phyloP scores from a whole-genome alignment of 2,113 vertebrate genomes.

The Peucedramus taeniatus region DNA sequence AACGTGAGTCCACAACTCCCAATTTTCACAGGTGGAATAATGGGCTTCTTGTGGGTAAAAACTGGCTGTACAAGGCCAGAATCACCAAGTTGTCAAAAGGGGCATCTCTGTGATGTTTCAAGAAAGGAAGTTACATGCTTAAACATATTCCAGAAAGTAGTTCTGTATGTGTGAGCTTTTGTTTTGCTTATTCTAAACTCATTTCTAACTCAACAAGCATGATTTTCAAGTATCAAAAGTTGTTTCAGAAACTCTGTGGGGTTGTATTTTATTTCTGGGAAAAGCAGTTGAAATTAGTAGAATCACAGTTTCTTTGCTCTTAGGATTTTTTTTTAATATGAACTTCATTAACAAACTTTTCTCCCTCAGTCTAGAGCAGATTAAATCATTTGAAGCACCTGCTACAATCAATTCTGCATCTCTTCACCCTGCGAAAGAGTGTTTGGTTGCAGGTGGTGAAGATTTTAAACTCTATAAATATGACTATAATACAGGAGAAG shows the following conservation, averaged over 20 bases:
- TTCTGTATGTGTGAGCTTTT: neutral
- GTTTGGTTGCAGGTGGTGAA: constrained; percentile 94
- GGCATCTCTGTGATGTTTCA: neutral
- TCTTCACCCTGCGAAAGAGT: constrained; percentile 95
- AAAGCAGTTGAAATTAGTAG: neutral
- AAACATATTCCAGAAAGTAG: neutral
- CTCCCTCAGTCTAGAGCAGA: constrained; percentile 84
- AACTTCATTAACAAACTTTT: neutral
- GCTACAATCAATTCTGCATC: constrained; percentile 96
- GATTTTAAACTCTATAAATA: constrained; percentile 99
- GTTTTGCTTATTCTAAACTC: neutral
- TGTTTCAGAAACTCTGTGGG: neutral
- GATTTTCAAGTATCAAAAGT: neutral
- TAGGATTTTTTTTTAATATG: neutral
- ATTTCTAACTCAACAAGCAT: neutral
- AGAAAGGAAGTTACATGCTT: neutral
- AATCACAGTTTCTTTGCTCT: neutral
- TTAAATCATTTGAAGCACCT: constrained; percentile 93
- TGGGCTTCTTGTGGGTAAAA: neutral
- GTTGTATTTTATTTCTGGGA: neutral
- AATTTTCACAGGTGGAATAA: neutral
- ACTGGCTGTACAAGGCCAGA: neutral
- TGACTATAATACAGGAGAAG: constrained; percentile 94
- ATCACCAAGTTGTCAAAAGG: neutral
- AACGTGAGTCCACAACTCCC: constrained; percentile 73